Percentiles rank a stretch among this genome's conserved stretches.
These are phyloP conservation scores for Pristionchus maxplancki DNA, from an alignment of 2,888 invertebrate genomes.

Conservation along the genomic window DNA sequence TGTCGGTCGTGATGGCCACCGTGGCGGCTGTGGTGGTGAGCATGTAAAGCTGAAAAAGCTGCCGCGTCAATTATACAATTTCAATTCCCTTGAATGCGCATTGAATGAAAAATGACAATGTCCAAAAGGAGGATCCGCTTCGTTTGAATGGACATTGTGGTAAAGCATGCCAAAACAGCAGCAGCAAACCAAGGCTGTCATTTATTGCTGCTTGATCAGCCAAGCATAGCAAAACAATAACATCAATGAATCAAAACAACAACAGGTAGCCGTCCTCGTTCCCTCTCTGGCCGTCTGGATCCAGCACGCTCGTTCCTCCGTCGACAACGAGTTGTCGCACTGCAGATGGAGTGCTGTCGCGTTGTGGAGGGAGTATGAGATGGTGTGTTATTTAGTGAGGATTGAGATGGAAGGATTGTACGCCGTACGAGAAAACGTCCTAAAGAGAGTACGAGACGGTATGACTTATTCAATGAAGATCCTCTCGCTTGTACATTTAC, in stretches of 20 bases:
- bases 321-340: constrained; percentile 28
- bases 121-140: no score
- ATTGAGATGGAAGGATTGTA: no score
- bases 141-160: no score
- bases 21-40: constrained; percentile 22
- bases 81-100: no score
- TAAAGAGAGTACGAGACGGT: no score
- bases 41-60: not conserved
- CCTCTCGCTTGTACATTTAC: no score
- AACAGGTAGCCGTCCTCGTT: constrained; percentile 13
- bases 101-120: no score
- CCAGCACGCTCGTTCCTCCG: not conserved
- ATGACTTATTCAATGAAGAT: no score
- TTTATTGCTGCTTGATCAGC: no score
- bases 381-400: not conserved
- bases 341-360: constrained; percentile 44
- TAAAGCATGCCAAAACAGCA: no score
- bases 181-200: no score
- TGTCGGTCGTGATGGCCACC: constrained; percentile 15
- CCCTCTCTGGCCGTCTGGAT: constrained; percentile 26
- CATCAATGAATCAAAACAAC: not conserved
- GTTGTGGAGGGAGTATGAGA: constrained; percentile 37
- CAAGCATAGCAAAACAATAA: not conserved
- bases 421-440: no score
- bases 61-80: not conserved